These are phyloP conservation scores for Temnothorax nylanderi DNA, from an alignment of 1,140 invertebrate genomes.

Conservation along the genomic window DNA sequence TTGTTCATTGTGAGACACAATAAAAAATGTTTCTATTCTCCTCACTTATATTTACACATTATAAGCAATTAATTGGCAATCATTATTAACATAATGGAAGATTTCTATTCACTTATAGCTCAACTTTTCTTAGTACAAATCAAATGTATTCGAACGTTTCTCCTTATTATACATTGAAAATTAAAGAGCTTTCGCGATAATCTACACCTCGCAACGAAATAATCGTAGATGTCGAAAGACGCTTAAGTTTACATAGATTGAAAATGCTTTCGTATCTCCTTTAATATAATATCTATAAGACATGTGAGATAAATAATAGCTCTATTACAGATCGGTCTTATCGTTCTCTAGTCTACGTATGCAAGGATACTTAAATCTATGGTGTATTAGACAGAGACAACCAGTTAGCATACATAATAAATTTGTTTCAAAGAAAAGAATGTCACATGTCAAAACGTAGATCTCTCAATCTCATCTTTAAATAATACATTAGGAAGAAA, in stretches of 20 bases:
- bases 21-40: slow-evolving; percentile 30
- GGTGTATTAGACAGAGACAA: slow-evolving; percentile 53
- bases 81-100: slow-evolving; percentile 57
- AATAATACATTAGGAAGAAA: slow-evolving; percentile 25
- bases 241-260: slow-evolving; percentile 22
- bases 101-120: slow-evolving; percentile 3
- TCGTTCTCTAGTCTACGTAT: slow-evolving; percentile 53
- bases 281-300: slow-evolving; percentile 44
- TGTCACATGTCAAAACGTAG: slow-evolving; percentile 27
- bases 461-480: slow-evolving; percentile 12
- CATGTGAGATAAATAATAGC: slow-evolving; percentile 40
- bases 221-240: slow-evolving; percentile 41
- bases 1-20: slow-evolving; percentile 19
- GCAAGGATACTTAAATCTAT: slow-evolving; percentile 50
- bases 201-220: slow-evolving; percentile 6
- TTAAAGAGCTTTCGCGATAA: neutral
- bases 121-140: slow-evolving; percentile 8
- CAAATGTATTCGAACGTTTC: slow-evolving; percentile 22
- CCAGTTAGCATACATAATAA: slow-evolving; percentile 66
- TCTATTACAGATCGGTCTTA: slow-evolving; percentile 15
- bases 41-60: slow-evolving; percentile 65
- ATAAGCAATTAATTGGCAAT: slow-evolving; percentile 58
- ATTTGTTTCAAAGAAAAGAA: slow-evolving; percentile 30
- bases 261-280: slow-evolving; percentile 32
- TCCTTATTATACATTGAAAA: slow-evolving; percentile 18